phyloP scores from a whole-genome alignment of 2,888 invertebrate genomes.

The Dilophus febrilis region DNA sequence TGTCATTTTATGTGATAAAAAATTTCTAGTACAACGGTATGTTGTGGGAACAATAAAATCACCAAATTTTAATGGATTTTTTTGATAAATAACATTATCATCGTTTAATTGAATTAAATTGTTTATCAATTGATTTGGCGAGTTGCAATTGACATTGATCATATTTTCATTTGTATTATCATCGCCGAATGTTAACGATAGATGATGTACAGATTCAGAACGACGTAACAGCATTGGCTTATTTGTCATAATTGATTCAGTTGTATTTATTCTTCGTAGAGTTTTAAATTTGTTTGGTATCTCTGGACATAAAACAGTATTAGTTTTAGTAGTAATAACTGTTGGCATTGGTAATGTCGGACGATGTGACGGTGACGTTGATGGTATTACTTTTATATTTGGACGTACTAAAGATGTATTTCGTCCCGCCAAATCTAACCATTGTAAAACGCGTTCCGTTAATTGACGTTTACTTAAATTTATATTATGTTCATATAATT shows the following conservation, averaged over 20 bases:
- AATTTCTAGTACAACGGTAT: conserved; percentile 5
- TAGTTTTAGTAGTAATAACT: conserved; percentile 34
- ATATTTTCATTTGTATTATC: not conserved
- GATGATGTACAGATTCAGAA: conserved; percentile 6
- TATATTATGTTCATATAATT: not conserved
- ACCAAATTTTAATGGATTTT: conserved; percentile 4
- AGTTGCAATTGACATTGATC: not conserved
- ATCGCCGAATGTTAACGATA: conserved; percentile 7
- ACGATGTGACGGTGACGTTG: too few species aligned
- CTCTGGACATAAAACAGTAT: conserved; percentile 20
- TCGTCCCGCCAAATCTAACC: conserved; percentile 59
- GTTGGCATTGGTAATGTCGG: conserved; percentile 16
- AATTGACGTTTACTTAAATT: conserved; percentile 23
- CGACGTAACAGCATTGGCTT: not conserved
- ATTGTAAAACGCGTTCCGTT: conserved; percentile 58
- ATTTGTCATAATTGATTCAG: not conserved
- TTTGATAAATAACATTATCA: not conserved
- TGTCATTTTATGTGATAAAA: conserved; percentile 1
- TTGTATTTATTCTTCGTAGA: conserved; percentile 2
- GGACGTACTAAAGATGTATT: conserved; percentile 17
- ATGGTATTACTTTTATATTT: conserved; percentile 1
- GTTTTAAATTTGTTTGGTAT: conserved; percentile 32
- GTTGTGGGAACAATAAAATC: conserved; percentile 6
- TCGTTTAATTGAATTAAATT: conserved; percentile 1
- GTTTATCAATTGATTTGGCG: too few species aligned